Evolutionary conservation across 2,797 vertebrate genomes (phyloP).

Genomic region (Hydrolagus colliei): DNA sequence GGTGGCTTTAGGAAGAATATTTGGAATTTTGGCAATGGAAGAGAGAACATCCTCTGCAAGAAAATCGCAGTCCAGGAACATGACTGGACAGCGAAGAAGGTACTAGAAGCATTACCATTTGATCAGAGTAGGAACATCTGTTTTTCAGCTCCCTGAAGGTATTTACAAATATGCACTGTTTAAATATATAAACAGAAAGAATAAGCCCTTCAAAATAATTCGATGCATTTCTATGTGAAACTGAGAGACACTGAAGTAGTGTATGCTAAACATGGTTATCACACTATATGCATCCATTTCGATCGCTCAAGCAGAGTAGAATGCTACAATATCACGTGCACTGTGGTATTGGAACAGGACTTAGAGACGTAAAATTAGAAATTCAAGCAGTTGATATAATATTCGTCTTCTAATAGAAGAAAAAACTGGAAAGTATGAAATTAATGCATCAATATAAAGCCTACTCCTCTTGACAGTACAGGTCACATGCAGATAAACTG

Average conservation of each 20-base stretch:
- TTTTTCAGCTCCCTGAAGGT: neutral
- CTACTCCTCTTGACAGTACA: constrained; percentile 78
- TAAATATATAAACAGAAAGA: neutral
- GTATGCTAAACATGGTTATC: neutral
- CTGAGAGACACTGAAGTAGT: too few relatives aligned
- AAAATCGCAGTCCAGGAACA: neutral
- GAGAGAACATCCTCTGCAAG: neutral
- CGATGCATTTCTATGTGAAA: too few relatives aligned
- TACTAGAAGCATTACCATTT: neutral
- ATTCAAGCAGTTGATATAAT: constrained; percentile 9
- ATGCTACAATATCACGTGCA: neutral
- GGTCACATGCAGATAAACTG: constrained; percentile 87
- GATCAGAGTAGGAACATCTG: neutral
- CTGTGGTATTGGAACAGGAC: neutral
- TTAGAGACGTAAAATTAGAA: constrained; percentile 12
- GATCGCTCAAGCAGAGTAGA: neutral
- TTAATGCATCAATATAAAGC: constrained; percentile 26
- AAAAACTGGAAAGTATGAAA: constrained; percentile 23
- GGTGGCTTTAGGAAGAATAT: neutral
- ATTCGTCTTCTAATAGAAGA: constrained; percentile 21
- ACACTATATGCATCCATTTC: neutral
- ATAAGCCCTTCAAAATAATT: neutral
- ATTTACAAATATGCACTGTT: neutral
- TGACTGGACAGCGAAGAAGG: neutral
- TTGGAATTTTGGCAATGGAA: neutral